A percentile compares a stretch with the other conserved stretches of the same genome.
Conservation (phyloP, 2,888 invertebrate species). For the Metopia argyrocephala region DNA sequence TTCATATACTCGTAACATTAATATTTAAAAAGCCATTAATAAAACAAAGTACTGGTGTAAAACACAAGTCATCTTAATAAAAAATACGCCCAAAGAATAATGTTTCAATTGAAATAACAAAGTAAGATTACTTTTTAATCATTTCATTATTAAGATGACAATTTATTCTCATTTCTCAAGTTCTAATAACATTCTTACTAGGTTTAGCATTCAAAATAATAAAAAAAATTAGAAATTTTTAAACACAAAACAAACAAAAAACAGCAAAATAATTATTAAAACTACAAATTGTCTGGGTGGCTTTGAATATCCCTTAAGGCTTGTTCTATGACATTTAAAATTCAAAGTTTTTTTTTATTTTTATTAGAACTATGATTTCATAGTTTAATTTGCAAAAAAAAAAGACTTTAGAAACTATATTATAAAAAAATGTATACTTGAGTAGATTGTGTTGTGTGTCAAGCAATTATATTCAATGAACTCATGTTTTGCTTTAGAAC, state of each 20-base stretch:
- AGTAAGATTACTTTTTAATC: not conserved
- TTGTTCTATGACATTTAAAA: not conserved
- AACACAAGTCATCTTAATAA: too few species aligned
- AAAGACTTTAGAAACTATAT: not conserved
- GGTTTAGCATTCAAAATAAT: not conserved
- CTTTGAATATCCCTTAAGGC: conserved; percentile 13
- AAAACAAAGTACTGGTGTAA: too few species aligned
- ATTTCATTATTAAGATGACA: not conserved
- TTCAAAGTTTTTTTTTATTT: not conserved
- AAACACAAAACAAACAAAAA: not conserved
- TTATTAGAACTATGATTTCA: conserved; percentile 24
- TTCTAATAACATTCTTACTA: conserved; percentile 32
- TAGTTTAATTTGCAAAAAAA: conserved; percentile 3
- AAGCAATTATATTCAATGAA: conserved; percentile 18
- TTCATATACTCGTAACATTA: too few species aligned
- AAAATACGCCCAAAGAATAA: too few species aligned
- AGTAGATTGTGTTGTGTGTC: not conserved
- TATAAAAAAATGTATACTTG: not conserved
- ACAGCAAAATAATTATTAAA: not conserved
- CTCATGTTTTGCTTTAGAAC: conserved; percentile 29
- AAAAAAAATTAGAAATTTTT: not conserved
- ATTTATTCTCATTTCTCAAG: not conserved
- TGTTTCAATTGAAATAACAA: not conserved
- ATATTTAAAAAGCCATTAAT: too few species aligned
- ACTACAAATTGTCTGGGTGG: not conserved